These are phyloP conservation scores for Ptilonorhynchus violaceus DNA, from an alignment of 2,113 vertebrate species.

Conservation along the genomic window DNA sequence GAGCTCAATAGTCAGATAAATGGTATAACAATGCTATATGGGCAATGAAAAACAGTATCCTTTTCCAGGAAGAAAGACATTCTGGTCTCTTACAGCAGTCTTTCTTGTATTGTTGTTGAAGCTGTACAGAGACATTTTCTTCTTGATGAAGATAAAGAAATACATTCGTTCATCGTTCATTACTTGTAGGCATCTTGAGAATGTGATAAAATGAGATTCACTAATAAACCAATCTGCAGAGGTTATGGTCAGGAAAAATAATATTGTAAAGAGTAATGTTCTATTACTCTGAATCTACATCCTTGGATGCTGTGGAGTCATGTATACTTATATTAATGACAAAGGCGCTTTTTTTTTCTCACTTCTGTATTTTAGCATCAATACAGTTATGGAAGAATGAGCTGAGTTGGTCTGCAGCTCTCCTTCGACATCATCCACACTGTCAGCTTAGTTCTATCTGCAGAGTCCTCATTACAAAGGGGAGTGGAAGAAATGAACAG, in stretches of 20 bases:
- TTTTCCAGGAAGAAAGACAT: background rate
- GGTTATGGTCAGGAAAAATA: background rate
- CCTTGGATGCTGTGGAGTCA: background rate
- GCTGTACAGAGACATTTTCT: background rate
- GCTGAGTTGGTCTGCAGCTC: background rate
- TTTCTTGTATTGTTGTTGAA: background rate
- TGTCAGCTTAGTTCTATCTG: background rate
- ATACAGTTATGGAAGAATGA: background rate
- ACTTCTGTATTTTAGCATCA: background rate
- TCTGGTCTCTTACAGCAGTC: background rate
- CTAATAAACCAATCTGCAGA: background rate
- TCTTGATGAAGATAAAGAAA: background rate
- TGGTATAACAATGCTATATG: background rate
- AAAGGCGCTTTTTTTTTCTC: background rate
- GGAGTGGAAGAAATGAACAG: background rate
- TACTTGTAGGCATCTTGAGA: background rate
- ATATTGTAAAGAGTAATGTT: background rate
- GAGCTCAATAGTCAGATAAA: background rate
- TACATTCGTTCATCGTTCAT: background rate
- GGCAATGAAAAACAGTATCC: background rate
- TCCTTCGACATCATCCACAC: background rate
- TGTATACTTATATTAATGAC: background rate
- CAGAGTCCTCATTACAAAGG: background rate
- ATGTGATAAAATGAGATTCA: background rate
- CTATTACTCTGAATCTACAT: background rate